Base-by-base conservation (phyloP, 1,140 invertebrate species). In the Schmidtea mediterranea region DNA sequence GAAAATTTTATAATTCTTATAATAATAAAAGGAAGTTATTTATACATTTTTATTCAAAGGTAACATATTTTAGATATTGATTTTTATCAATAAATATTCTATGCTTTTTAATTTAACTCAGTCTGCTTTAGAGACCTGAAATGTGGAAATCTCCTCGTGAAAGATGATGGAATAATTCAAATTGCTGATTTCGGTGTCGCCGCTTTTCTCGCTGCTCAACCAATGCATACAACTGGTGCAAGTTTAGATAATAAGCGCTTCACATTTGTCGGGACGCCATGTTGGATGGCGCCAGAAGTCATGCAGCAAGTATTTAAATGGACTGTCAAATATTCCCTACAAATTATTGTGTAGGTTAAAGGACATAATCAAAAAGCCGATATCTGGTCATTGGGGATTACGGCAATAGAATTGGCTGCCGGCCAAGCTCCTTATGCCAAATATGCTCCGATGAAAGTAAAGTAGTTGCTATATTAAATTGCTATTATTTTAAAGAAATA, bases 241-340 rank as follows among this genome's bases (percentile, higher is more conserved):
- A 64, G 62, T n/a, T 69, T 86, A 8, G 84, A 95, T 65, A 86
- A 87, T 67, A 80, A 87, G 2, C 71, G 87, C 16, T 84, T 94
- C 58, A 94, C 86, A 0, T 94, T 94, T 69, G 86, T 94, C 2
- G 87, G 87, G 5, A 92, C 86, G 3, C 83, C 89, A 0, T 95
- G 89, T 62, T 97, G 87, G 87, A 95, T 95, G 89, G 89, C 89
- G n/a, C 89, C 89, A 10, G 90, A 97, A 72, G 86, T 95, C 9
- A 45, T 45, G 43, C 43, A 45, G 21, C 43, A 45, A 32, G 26
- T 32, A 32, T 32, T 3, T 32, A 32, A 32, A 32, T 32, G 10
- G 10, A 3, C 26, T 32, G 10, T 32, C 3, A 32, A 32, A 32
- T 32, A 3, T 32, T 32, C 3, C 10, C 26, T 6, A 32, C 10